Conservation (phyloP, 1,140 invertebrate species). For the Magallana gigas region DNA sequence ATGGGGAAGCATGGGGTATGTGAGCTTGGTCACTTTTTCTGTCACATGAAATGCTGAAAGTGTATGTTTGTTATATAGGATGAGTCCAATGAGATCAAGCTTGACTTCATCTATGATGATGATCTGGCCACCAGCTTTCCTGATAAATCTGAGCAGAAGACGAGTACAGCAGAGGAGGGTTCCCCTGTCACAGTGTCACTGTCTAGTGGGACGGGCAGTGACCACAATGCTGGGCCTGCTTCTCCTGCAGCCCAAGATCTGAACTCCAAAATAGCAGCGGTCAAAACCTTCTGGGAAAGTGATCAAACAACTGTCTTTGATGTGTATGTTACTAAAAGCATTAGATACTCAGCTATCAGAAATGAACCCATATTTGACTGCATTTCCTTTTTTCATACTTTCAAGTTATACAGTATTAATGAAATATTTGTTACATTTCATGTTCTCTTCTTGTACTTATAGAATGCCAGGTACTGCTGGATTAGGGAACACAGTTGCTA, state of each 20-base stretch:
- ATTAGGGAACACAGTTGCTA: constrained; percentile 40
- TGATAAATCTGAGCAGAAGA: constrained; percentile 82
- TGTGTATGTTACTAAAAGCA: constrained; percentile 78
- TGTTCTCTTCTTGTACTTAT: neutral
- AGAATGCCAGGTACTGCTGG: constrained; percentile 44
- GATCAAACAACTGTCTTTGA: constrained; percentile 81
- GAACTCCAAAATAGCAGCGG: constrained; percentile 95
- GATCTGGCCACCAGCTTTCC: constrained; percentile 83
- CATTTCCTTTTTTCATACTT: no score
- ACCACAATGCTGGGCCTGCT: constrained; percentile 81
- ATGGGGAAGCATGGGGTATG: no score
- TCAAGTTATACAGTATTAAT: neutral
- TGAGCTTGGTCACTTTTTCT: no score
- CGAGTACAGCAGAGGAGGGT: constrained; percentile 73
- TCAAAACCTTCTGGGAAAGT: constrained; percentile 93
- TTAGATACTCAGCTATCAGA: neutral
- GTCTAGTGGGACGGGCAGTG: constrained; percentile 78
- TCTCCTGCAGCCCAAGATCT: constrained; percentile 90
- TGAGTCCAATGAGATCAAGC: constrained; percentile 91
- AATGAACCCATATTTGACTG: no score
- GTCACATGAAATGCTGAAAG: neutral
- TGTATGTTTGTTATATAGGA: constrained; percentile 78
- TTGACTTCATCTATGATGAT: constrained; percentile 92
- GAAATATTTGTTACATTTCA: neutral
- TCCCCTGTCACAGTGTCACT: constrained; percentile 82